Percentiles rank a stretch among this genome's conserved stretches.
Conservation (phyloP, 2,888 invertebrate species). For the Eupithecia pulchellata region DNA sequence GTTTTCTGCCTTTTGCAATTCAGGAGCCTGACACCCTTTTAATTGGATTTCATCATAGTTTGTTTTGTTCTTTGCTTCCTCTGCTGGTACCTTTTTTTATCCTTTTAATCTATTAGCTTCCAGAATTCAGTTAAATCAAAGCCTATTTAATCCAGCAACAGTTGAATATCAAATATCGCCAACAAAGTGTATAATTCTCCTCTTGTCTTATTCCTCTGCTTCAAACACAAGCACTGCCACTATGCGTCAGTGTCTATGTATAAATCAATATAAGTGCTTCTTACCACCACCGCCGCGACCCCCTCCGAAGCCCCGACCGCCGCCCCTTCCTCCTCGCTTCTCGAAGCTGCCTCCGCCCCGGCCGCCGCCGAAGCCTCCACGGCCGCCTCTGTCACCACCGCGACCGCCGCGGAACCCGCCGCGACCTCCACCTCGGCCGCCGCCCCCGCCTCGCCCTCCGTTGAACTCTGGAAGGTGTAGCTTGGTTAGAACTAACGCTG, state of each 20-base stretch:
- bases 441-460: conserved; percentile 61
- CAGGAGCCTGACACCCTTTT: too few relatives aligned
- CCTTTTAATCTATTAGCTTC: too few relatives aligned
- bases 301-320: conserved; percentile 60
- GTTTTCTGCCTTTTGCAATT: too few relatives aligned
- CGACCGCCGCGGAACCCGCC: conserved; percentile 53
- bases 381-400: conserved; percentile 53
- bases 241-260: background rate
- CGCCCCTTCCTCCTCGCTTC: conserved; percentile 52
- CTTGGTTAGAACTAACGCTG: too few relatives aligned
- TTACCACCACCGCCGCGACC: conserved; percentile 62
- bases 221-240: background rate
- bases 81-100: too few relatives aligned
- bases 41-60: too few relatives aligned
- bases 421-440: conserved; percentile 50
- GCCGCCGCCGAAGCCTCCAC: conserved; percentile 58
- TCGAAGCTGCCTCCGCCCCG: conserved; percentile 55
- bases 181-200: background rate
- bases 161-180: background rate
- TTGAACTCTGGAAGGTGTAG: conserved; percentile 64
- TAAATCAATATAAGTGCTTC: conserved; percentile 53
- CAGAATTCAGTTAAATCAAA: too few relatives aligned
- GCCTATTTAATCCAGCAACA: background rate
- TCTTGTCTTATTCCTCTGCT: background rate
- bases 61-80: too few relatives aligned